Conservation (phyloP, 2,888 invertebrate genomes). For the Rhopalosiphum nymphaeae region DNA sequence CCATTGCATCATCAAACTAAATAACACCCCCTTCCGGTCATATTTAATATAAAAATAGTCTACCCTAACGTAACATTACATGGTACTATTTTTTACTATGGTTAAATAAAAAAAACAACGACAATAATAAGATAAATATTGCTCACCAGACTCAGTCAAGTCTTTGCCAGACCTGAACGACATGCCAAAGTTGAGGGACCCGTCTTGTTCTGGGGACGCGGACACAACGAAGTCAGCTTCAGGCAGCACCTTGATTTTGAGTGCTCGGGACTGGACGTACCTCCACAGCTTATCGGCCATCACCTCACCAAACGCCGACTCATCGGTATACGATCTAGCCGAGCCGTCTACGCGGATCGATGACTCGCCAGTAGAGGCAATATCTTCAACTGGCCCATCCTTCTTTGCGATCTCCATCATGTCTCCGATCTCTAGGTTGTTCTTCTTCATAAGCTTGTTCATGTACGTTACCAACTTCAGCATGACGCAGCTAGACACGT, state of each 20-base stretch:
- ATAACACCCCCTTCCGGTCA: neutral
- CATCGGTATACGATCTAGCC: constrained; percentile 72
- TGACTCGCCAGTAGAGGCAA: constrained; percentile 30
- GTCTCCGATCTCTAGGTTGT: constrained; percentile 82
- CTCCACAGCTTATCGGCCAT: constrained; percentile 82
- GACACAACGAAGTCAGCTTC: constrained; percentile 84
- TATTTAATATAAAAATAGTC: neutral
- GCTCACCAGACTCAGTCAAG: constrained; percentile 67
- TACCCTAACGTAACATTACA: neutral
- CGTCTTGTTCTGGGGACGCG: constrained; percentile 78
- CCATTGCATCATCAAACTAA: neutral
- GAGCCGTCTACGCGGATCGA: constrained; percentile 68
- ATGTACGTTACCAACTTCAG: constrained; percentile 85
- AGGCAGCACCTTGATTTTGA: constrained; percentile 83
- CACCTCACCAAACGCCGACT: constrained; percentile 75
- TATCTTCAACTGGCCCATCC: constrained; percentile 68
- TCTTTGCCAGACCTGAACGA: constrained; percentile 67
- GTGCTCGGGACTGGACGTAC: constrained; percentile 81
- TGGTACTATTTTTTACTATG: neutral
- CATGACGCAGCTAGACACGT: constrained; percentile 86
- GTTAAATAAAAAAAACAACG: neutral
- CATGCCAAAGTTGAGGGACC: constrained; percentile 76
- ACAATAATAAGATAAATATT: neutral
- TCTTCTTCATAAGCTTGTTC: constrained; percentile 84
- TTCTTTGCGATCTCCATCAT: constrained; percentile 81